Evolutionary conservation across 2,797 vertebrate species (phyloP), one percentile per base, ranked within the genome.

Genomic region (Garrulus glandarius): DNA sequence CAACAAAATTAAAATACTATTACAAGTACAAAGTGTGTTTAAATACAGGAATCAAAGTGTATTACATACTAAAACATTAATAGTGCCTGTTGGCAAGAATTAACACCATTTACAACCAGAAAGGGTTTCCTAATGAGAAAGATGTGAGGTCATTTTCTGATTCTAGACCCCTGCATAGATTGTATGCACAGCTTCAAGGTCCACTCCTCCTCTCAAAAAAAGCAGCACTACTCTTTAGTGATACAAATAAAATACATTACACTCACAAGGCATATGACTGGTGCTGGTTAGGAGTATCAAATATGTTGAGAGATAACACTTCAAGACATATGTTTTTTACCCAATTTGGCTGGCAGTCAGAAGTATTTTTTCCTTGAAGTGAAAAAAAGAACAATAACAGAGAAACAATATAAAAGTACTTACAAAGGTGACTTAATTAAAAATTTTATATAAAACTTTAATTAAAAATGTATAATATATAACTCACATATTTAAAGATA

Each of bases 201-300:
- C 53, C 41, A 32, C 7, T 67, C 21, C 24, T 76, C 36, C 77
- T 86, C 81, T 68, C 84, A 80, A 69, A 95, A 93, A 47, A 79
- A 94, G 61, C 68, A 84, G 44, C 16, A 50, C 50, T 79, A 76
- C 44, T 84, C 84, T 67, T 83, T 69, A 91, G 76, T 22, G 11
- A 91, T 53, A 79, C 29, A 84, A 94, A 96, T 96, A 14, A 83
- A 85, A 94, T 77, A 69, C 57, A 93, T 88, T 92, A 30, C 18
- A n/a, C 11, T 87, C 74, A 92, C 57, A 93, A 93, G 79, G 78
- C 41, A 21, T 12, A 32, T 8, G 8, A 67, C 14, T 23, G 7
- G 16, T 41, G 26, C 20, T 67, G 26, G 9, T 53, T 55, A 55
- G 44, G 16, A 70, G 16, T 24, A 67, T 24, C 39, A 63, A 89